Conservation (phyloP, 2,113 vertebrate genomes). For the Callipepla californica region DNA sequence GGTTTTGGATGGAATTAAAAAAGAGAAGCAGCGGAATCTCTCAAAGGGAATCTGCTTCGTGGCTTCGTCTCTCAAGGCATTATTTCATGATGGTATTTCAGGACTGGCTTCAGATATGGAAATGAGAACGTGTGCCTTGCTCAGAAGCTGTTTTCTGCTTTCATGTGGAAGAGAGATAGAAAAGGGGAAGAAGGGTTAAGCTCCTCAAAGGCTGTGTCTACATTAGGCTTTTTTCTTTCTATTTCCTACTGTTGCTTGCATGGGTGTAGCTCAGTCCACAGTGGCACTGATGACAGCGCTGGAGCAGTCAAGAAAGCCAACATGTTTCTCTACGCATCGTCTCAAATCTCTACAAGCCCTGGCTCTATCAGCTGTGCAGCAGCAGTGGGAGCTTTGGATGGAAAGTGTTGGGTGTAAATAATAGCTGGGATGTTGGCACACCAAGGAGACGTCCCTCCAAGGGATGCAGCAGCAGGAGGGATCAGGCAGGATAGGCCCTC, state of each 20-base stretch:
- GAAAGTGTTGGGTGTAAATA: slow-evolving; percentile 59
- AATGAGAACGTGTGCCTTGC: slow-evolving; percentile 56
- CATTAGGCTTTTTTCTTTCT: slow-evolving; percentile 36
- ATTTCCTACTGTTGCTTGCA: slow-evolving; percentile 38
- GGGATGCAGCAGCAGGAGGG: slow-evolving; percentile 8
- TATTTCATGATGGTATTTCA: slow-evolving; percentile 53
- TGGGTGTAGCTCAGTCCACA: background rate
- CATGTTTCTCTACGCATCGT: background rate
- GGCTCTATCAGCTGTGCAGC: background rate
- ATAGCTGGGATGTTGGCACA: slow-evolving; percentile 33
- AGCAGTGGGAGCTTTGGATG: background rate
- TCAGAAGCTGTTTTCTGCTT: slow-evolving; percentile 66
- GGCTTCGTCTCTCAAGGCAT: slow-evolving; percentile 55
- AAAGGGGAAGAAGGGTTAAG: slow-evolving; percentile 67
- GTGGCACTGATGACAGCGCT: slow-evolving; percentile 33
- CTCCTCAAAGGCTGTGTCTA: slow-evolving; percentile 66
- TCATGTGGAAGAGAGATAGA: slow-evolving; percentile 55
- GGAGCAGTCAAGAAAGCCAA: slow-evolving; percentile 15
- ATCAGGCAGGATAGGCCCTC: background rate
- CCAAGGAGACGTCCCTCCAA: slow-evolving; percentile 19
- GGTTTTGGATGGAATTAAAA: slow-evolving; percentile 36
- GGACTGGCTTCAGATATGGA: slow-evolving; percentile 69
- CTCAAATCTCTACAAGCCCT: slow-evolving; percentile 34
- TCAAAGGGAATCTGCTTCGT: slow-evolving; percentile 40
- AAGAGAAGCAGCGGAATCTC: slow-evolving; percentile 36